Conservation (phyloP, 2,888 invertebrate species). For the Catocala fraxini region DNA sequence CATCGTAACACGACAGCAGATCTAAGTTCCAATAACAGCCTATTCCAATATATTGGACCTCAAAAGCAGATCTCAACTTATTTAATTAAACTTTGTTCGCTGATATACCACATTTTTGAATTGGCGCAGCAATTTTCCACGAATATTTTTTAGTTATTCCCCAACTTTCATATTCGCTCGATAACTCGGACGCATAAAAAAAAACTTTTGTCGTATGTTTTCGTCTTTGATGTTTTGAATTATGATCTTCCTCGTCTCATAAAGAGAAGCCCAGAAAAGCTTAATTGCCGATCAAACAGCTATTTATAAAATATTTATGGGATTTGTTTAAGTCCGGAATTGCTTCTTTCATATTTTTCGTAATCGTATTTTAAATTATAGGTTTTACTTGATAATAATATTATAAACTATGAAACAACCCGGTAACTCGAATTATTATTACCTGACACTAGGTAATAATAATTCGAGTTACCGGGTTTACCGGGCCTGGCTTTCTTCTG, state of each 20-base stretch:
- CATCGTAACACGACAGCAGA: constrained; percentile 12
- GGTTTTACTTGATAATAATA: too few species aligned
- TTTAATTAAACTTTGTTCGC: constrained; percentile 35
- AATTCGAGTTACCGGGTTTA: too few species aligned
- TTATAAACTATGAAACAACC: too few species aligned
- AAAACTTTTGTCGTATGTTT: constrained; percentile 9
- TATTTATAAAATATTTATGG: too few species aligned
- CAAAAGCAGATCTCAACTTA: constrained; percentile 23
- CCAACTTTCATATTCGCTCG: constrained; percentile 15
- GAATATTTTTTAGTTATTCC: constrained; percentile 18
- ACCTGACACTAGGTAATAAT: too few species aligned
- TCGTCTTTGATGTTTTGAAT: constrained; percentile 12
- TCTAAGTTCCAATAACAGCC: constrained; percentile 27
- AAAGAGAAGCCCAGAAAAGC: too few species aligned
- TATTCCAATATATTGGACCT: constrained; percentile 12
- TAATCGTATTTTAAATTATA: too few species aligned
- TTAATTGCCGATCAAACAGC: too few species aligned
- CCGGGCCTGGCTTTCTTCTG: too few species aligned
- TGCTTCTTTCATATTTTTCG: too few species aligned
- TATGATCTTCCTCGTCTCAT: neutral
- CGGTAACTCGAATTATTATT: too few species aligned
- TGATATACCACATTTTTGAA: constrained; percentile 13
- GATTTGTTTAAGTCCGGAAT: too few species aligned
- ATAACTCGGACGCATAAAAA: constrained; percentile 19
- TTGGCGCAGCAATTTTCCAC: constrained; percentile 17